Evolutionary conservation across 2,797 vertebrate genomes (phyloP).

Genomic region (Agapornis canus): DNA sequence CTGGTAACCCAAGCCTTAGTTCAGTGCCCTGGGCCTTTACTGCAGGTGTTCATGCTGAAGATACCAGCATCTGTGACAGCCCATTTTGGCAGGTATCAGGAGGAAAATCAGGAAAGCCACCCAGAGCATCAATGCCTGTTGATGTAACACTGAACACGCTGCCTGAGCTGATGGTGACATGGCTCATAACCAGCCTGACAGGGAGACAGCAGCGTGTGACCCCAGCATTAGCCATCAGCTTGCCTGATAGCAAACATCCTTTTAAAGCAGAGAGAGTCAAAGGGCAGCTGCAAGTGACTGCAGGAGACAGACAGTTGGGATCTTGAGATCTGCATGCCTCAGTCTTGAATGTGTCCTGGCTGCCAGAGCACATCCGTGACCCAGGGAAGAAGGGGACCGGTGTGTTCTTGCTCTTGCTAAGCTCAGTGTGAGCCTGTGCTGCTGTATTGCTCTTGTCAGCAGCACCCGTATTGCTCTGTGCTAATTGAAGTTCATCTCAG

Average conservation of each 20-base stretch:
- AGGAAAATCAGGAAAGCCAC: neutral
- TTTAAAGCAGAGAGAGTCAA: neutral
- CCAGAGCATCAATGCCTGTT: neutral
- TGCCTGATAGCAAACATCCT: neutral
- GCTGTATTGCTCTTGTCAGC: neutral
- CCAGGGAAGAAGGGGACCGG: neutral
- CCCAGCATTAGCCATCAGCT: neutral
- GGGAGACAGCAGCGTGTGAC: neutral
- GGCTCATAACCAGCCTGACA: neutral
- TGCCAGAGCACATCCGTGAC: neutral
- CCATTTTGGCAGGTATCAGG: neutral
- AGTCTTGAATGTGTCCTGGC: neutral
- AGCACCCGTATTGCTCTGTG: neutral
- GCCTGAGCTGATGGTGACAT: neutral
- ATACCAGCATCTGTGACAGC: neutral
- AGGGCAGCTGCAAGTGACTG: neutral
- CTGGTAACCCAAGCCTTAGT: too few species aligned
- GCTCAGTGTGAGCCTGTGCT: fast-evolving
- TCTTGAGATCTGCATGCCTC: neutral
- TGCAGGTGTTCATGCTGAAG: neutral
- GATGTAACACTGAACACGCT: neutral
- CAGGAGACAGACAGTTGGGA: neutral
- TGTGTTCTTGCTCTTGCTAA: too few species aligned
- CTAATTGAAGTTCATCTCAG: neutral
- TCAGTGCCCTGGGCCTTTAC: neutral